Conservation (phyloP, 2,113 vertebrate species). For the Tauraco erythrolophus region DNA sequence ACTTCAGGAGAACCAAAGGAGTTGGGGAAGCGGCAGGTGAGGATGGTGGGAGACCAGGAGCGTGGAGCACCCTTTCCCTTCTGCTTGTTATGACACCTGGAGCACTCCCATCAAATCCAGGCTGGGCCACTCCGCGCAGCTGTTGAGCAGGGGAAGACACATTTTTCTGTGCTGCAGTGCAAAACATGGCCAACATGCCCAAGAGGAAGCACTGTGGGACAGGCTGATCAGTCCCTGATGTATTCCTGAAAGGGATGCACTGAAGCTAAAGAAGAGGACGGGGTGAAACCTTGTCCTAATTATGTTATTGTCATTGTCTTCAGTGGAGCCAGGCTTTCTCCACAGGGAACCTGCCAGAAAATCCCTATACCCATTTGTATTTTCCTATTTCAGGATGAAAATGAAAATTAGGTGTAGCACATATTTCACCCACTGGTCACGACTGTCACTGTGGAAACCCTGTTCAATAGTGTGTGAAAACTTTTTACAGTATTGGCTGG, state of each 20-base stretch:
- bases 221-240: neutral
- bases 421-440: neutral
- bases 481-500: constrained; percentile 33
- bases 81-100: accelerated
- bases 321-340: neutral
- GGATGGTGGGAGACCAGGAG: neutral
- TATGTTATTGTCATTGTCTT: neutral
- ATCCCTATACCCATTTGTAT: neutral
- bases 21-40: neutral
- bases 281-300: constrained; percentile 8
- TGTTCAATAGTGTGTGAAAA: constrained; percentile 40
- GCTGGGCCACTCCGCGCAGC: accelerated
- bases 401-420: constrained; percentile 7
- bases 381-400: constrained; percentile 39
- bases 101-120: neutral
- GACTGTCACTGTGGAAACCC: constrained; percentile 41
- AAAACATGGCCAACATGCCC: neutral
- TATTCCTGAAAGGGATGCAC: neutral
- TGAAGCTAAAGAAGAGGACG: neutral
- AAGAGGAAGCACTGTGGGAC: neutral
- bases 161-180: neutral
- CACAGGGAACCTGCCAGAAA: constrained; percentile 12
- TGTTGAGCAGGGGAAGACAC: accelerated
- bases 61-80: accelerated
- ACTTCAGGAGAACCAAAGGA: accelerated